Percentiles rank a stretch among this genome's conserved stretches.
Conservation (phyloP, 2,888 invertebrate species). For the Leptogaster cylindrica region DNA sequence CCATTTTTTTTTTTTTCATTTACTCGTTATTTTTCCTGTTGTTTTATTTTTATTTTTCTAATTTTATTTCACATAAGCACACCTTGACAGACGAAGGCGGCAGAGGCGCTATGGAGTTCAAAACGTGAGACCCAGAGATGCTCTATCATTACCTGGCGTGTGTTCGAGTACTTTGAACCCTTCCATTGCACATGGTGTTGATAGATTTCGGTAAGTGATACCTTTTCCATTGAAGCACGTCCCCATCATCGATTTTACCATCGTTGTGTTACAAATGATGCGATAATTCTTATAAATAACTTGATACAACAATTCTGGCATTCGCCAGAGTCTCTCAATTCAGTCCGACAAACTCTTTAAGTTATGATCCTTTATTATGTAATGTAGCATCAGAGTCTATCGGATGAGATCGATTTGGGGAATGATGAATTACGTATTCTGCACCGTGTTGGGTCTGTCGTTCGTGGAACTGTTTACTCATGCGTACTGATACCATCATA, state of each 20-base stretch:
- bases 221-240: constrained; percentile 9
- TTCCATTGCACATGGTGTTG: constrained; percentile 33
- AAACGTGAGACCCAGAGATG: constrained; percentile 32
- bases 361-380: constrained; percentile 13
- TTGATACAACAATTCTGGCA: constrained; percentile 2
- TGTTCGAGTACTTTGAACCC: constrained; percentile 33
- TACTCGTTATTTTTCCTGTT: too few species aligned
- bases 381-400: too few species aligned
- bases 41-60: not conserved
- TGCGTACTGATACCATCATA: too few species aligned
- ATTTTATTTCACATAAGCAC: not conserved
- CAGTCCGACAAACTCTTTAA: not conserved
- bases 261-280: constrained; percentile 22
- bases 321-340: not conserved
- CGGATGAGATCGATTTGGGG: too few species aligned
- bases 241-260: constrained; percentile 11
- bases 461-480: too few species aligned
- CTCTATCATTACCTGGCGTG: constrained; percentile 37
- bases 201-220: constrained; percentile 36
- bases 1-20: too few species aligned
- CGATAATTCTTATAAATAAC: constrained; percentile 35
- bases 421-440: too few species aligned
- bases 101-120: constrained; percentile 34
- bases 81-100: constrained; percentile 13
- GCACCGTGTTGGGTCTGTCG: too few species aligned